Evolutionary conservation across 2,888 invertebrate genomes (phyloP).

Genomic region (Melieria picta): DNA sequence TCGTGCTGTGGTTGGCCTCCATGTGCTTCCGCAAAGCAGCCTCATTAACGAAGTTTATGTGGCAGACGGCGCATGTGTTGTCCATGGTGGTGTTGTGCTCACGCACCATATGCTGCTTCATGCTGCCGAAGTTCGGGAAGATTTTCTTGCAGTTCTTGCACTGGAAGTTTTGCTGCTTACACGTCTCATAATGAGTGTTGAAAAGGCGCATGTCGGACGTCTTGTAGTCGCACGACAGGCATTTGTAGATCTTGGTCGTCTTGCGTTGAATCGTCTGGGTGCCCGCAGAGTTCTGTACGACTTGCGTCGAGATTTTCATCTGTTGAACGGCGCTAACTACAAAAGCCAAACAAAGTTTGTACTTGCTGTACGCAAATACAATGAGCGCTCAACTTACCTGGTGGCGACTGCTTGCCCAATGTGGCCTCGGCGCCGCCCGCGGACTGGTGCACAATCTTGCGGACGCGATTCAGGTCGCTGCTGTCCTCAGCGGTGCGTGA

Average conservation of each 20-base stretch:
- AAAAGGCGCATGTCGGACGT: conserved; percentile 65
- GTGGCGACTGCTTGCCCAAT: conserved; percentile 52
- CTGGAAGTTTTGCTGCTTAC: conserved; percentile 65
- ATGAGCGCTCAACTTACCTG: conserved; percentile 48
- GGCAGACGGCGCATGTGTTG: conserved; percentile 63
- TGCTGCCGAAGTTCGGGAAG: conserved; percentile 62
- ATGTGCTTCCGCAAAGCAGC: conserved; percentile 64
- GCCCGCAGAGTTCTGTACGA: conserved; percentile 47
- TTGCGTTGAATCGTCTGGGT: conserved; percentile 59
- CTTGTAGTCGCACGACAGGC: conserved; percentile 66
- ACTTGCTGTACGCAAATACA: background rate
- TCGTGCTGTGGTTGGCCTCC: conserved; percentile 65
- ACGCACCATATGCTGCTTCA: conserved; percentile 65
- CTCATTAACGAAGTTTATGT: conserved; percentile 64
- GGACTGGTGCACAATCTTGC: conserved; percentile 51
- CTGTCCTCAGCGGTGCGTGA: conserved; percentile 33
- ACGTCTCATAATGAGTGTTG: conserved; percentile 65
- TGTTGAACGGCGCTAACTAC: conserved; percentile 54
- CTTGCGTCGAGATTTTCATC: conserved; percentile 54
- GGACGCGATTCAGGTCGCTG: conserved; percentile 47
- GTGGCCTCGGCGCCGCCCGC: conserved; percentile 41
- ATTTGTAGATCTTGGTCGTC: conserved; percentile 66
- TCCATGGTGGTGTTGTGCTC: conserved; percentile 64
- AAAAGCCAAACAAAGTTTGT: background rate
- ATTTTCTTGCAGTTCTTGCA: conserved; percentile 65